Evolutionary conservation across 2,113 vertebrate species (phyloP).

Genomic region (Tenebrosternarchus preto): DNA sequence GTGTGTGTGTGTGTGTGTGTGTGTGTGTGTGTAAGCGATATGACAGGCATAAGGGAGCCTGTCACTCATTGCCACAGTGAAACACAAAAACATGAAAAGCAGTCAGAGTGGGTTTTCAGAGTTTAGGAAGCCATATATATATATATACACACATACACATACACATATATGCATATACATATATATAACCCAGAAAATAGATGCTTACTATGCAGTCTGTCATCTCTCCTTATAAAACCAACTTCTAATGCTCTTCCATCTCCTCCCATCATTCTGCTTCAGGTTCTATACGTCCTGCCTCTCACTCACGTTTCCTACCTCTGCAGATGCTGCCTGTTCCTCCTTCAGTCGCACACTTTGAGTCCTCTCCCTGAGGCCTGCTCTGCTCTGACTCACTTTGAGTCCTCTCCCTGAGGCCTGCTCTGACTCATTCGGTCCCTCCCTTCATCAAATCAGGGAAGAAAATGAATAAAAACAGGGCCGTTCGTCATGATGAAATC

Average conservation of each 20-base stretch:
- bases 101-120: background rate
- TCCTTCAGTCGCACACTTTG: background rate
- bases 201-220: no score
- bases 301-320: background rate
- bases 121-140: no score
- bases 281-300: background rate
- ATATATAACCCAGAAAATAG: background rate
- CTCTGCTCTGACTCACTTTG: slow-evolving; percentile 6
- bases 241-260: background rate
- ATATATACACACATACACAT: no score
- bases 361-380: background rate
- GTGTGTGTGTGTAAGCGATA: no score
- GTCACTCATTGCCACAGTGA: background rate
- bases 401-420: background rate
- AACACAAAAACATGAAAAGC: background rate
- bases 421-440: slow-evolving; percentile 21
- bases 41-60: background rate
- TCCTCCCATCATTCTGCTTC: slow-evolving; percentile 1
- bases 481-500: background rate
- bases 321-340: slow-evolving; percentile 20
- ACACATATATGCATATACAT: background rate
- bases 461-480: background rate
- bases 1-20: no score
- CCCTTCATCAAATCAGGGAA: background rate
- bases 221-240: slow-evolving; percentile 23